These are phyloP conservation scores for Chaetura pelagica DNA, from an alignment of 2,113 vertebrate genomes.

Conservation along the genomic window DNA sequence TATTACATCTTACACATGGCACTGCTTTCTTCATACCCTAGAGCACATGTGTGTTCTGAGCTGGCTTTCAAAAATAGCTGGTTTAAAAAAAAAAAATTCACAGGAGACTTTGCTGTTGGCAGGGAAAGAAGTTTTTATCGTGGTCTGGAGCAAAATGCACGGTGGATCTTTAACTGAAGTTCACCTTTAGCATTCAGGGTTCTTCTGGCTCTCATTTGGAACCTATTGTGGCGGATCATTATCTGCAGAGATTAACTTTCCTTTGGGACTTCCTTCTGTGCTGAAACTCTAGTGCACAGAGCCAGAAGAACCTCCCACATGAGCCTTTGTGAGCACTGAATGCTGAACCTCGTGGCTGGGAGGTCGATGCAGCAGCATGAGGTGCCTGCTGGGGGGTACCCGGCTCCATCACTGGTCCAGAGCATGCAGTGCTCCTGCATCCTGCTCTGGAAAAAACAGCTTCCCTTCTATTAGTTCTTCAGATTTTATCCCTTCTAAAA, in stretches of 20 bases:
- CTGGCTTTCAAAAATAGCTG: slow-evolving; percentile 38
- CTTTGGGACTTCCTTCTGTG: background rate
- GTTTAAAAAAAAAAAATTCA: slow-evolving; percentile 37
- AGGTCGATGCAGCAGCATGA: rapidly evolving
- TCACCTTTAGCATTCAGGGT: slow-evolving; percentile 63
- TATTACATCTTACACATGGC: background rate
- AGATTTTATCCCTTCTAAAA: background rate
- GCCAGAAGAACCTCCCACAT: rapidly evolving
- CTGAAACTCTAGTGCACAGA: background rate
- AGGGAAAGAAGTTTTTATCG: background rate
- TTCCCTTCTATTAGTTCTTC: background rate
- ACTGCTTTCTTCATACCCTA: slow-evolving; percentile 26
- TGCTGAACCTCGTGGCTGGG: rapidly evolving
- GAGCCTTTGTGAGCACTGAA: rapidly evolving
- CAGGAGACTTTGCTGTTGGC: slow-evolving; percentile 38
- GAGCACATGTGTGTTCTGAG: slow-evolving; percentile 52
- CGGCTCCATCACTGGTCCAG: background rate
- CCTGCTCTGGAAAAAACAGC: background rate
- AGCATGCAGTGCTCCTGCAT: background rate
- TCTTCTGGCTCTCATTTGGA: slow-evolving; percentile 21
- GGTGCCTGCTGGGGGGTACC: rapidly evolving
- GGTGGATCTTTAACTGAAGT: slow-evolving; percentile 55
- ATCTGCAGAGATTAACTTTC: slow-evolving; percentile 1
- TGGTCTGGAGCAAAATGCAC: slow-evolving; percentile 38
- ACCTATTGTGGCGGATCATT: background rate